Percentiles rank a stretch among this genome's conserved stretches.
phyloP scores from a whole-genome alignment of 1,140 invertebrate genomes.

The Drosophila ficusphila region DNA sequence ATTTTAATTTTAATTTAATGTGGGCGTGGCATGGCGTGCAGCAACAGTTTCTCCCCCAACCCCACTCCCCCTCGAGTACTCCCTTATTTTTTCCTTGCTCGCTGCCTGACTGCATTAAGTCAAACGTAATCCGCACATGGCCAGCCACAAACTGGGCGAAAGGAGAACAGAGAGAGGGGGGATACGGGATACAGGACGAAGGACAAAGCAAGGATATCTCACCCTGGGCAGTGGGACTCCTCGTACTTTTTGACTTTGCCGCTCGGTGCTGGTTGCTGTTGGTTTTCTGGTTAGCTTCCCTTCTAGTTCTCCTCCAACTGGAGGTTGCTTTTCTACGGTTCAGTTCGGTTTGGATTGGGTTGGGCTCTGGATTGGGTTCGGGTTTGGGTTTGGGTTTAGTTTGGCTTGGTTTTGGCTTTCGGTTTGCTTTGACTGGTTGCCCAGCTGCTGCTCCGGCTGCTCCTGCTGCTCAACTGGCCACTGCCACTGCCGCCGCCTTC shows the following conservation, averaged over 20 bases:
- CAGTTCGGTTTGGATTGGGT: not conserved
- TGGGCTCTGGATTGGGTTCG: conserved; percentile 53
- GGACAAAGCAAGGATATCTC: conserved; percentile 54
- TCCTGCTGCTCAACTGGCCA: conserved; percentile 15
- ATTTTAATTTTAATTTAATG: conserved; percentile 81
- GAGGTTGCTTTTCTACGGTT: conserved; percentile 18
- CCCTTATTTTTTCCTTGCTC: conserved; percentile 4
- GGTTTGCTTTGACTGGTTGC: conserved; percentile 74
- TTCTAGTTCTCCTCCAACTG: conserved; percentile 55
- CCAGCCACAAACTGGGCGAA: conserved; percentile 60
- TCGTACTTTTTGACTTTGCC: conserved; percentile 77
- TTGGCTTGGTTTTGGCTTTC: conserved; percentile 57
- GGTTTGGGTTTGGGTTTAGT: conserved; percentile 53
- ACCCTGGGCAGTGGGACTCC: conserved; percentile 29
- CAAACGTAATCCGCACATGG: conserved; percentile 82
- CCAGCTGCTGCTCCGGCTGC: conserved; percentile 39
- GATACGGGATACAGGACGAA: not conserved
- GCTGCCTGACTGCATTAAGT: conserved; percentile 67
- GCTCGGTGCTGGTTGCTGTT: conserved; percentile 55
- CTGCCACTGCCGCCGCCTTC: no score
- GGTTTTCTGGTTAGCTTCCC: conserved; percentile 73
- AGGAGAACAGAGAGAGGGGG: conserved; percentile 19
- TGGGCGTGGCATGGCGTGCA: conserved; percentile 74
- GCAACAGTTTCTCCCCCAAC: conserved; percentile 70
- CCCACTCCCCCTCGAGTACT: not conserved